phyloP scores from a whole-genome alignment of 2,888 invertebrate species.

The Matsumyia berberina region DNA sequence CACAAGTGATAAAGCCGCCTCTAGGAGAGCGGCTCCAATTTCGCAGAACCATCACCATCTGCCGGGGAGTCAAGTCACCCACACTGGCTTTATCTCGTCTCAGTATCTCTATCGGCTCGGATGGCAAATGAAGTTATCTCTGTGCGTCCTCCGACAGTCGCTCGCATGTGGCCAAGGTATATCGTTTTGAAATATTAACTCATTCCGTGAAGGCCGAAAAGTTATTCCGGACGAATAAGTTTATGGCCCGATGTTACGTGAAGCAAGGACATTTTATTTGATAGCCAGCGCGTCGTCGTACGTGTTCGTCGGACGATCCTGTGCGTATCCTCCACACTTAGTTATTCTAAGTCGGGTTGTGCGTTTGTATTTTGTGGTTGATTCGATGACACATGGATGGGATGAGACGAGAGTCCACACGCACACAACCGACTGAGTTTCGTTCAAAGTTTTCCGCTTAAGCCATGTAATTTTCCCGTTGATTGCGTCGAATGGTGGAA shows the following conservation, averaged over 20 bases:
- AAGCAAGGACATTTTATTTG: constrained; percentile 68
- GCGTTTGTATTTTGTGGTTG: constrained; percentile 18
- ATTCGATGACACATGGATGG: constrained; percentile 33
- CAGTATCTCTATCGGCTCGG: constrained; percentile 29
- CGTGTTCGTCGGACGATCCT: not conserved
- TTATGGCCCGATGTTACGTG: constrained; percentile 66
- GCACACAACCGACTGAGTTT: constrained; percentile 28
- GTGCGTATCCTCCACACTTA: not conserved
- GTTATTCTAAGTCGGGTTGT: constrained; percentile 31
- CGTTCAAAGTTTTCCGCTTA: constrained; percentile 52
- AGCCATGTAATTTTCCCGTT: constrained; percentile 57
- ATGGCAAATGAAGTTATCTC: constrained; percentile 66
- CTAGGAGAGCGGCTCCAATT: constrained; percentile 22
- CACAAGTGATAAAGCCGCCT: constrained; percentile 29
- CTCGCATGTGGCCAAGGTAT: constrained; percentile 21
- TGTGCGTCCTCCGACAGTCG: constrained; percentile 8
- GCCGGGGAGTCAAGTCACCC: constrained; percentile 13
- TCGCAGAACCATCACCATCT: constrained; percentile 39
- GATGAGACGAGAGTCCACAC: not conserved
- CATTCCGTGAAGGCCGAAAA: constrained; percentile 69
- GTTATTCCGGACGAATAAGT: constrained; percentile 72
- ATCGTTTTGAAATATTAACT: constrained; percentile 73
- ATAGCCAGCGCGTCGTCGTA: constrained; percentile 48
- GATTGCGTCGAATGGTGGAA: constrained; percentile 33
- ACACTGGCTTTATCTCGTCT: constrained; percentile 10